Base-by-base conservation (phyloP, 2,113 vertebrate genomes). In the Butorides virescens region DNA sequence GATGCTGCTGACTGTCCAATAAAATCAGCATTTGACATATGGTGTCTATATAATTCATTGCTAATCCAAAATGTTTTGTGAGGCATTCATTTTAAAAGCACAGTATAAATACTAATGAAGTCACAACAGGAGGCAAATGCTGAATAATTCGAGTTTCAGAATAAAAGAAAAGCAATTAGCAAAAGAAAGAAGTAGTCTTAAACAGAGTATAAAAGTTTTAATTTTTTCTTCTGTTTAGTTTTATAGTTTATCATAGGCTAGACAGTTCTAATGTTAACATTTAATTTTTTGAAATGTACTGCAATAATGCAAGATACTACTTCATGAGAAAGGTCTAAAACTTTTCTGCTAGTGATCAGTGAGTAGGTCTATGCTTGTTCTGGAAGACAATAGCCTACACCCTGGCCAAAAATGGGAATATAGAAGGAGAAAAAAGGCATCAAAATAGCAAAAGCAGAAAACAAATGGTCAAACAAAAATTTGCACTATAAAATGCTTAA, bases 1-100 rank as follows among this genome's bases (percentile, higher is more conserved):
- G 73, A 82, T 85, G 47, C 66, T 93, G 70, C 77, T 96, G 94
- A 92, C 39, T 85, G 36, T 66, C 70, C 78, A 84, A 90, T 86
- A 88, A 92, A 96, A 91, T 73, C 58, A 95, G 2, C 36, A 82
- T 79, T 91, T 91, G 36, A 67, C 34, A 55, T 63, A 44, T 27
- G 22, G 3, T 65, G 42, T 68, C n/a, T 85, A 26, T 65, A n/a
- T 70, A 95, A 85, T 50, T 73, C 58, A 88, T 30, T 73, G n/a
- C 9, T 73, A 86, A 86, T 53, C 21, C 52, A 66, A 86, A 93
- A 61, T 61, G 7, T 86, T 93, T 91, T 83, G 34, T 79, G 77
- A 90, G 79, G 27, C 1, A 1, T 88, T 82, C 2, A 37, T 70
- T 91, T 88, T 53, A 58, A 91, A 93, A 92, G 46, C 15, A 79